These are phyloP conservation scores for Cossypha heuglini DNA, from an alignment of 2,797 vertebrate genomes.

Conservation along the genomic window DNA sequence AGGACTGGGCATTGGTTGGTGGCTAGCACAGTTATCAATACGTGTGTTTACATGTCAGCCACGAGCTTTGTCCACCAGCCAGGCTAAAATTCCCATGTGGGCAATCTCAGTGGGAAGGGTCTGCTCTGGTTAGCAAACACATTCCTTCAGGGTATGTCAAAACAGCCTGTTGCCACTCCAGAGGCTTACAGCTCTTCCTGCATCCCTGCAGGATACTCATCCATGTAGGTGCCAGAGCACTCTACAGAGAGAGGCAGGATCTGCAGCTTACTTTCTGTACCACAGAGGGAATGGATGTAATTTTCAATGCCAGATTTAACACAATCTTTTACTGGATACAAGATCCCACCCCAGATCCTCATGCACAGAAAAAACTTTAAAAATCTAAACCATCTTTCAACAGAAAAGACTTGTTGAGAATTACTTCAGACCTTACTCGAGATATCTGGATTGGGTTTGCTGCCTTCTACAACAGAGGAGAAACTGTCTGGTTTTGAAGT, in stretches of 20 bases:
- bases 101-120: not conserved
- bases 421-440: not conserved
- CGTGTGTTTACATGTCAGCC: not conserved
- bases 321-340: not conserved
- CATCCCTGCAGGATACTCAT: not conserved
- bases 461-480: not conserved
- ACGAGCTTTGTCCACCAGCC: not conserved
- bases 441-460: not conserved
- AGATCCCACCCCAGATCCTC: not conserved
- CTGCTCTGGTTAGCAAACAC: not conserved
- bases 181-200: not conserved
- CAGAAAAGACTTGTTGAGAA: not conserved
- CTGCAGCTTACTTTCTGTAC: not conserved
- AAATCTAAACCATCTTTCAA: not conserved
- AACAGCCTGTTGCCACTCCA: not conserved
- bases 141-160: not conserved
- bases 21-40: not conserved
- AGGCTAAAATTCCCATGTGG: not conserved
- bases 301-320: not conserved
- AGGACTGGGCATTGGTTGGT: not conserved
- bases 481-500: not conserved
- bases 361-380: not conserved
- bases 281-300: accelerated
- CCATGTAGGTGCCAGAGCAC: not conserved
- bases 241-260: not conserved